A percentile compares a stretch with the other conserved stretches of the same genome.
Evolutionary conservation across 64 coral and sea anemone species (phyloP).

Genomic region (Stichodactyla mertensii): DNA sequence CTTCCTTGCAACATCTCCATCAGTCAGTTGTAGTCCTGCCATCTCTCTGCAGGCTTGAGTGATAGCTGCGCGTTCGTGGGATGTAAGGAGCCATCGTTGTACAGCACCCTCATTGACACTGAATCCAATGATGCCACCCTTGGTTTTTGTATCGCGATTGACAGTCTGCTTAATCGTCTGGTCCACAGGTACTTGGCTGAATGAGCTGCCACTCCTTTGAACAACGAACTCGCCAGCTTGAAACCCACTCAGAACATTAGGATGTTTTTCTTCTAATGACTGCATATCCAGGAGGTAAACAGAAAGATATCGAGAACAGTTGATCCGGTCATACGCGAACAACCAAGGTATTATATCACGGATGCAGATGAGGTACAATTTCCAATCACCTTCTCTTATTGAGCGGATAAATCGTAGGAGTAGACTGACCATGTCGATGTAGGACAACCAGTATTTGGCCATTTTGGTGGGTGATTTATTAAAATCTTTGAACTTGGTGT

Average conservation of each 20-base stretch:
- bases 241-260: too few relatives aligned
- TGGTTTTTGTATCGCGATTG: conserved; percentile 65
- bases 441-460: conserved; percentile 15
- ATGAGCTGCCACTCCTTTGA: conserved; percentile 19
- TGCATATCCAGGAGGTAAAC: too few relatives aligned
- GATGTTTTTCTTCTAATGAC: too few relatives aligned
- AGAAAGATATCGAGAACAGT: conserved; percentile 42
- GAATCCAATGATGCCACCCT: conserved; percentile 40
- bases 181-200: conserved; percentile 64
- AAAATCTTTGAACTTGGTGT: neutral
- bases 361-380: conserved; percentile 24
- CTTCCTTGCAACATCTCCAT: conserved; percentile 21
- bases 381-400: conserved; percentile 38
- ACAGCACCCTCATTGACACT: conserved; percentile 42
- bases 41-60: too few relatives aligned
- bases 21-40: neutral
- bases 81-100: conserved; percentile 52
- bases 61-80: conserved; percentile 41
- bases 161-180: conserved; percentile 70
- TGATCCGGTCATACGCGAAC: conserved; percentile 54
- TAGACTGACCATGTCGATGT: conserved; percentile 33
- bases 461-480: conserved; percentile 16
- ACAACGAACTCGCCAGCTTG: too few relatives aligned
- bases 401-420: conserved; percentile 19
- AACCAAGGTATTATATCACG: conserved; percentile 26